These are phyloP conservation scores for Cairina moschata DNA, from an alignment of 2,113 vertebrate species.

Conservation along the genomic window DNA sequence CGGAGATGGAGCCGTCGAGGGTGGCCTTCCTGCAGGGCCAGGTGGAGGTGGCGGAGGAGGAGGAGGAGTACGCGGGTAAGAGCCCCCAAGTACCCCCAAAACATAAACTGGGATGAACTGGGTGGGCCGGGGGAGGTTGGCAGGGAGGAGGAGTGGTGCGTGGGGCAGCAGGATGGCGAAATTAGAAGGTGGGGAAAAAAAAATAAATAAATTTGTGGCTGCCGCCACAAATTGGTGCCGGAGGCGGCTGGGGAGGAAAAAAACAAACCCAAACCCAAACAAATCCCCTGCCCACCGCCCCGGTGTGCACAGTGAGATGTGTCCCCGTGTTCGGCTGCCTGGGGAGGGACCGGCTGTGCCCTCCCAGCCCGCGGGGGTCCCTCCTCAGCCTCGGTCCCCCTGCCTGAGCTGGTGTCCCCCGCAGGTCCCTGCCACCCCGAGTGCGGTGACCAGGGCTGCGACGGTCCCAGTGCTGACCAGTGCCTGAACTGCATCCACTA, in stretches of 20 bases:
- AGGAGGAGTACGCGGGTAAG: slow-evolving; percentile 89
- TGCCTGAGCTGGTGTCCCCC: background rate
- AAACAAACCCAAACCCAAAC: background rate
- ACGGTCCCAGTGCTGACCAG: slow-evolving; percentile 85
- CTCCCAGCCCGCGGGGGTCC: background rate
- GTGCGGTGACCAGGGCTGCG: slow-evolving; percentile 89
- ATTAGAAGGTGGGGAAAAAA: slow-evolving; percentile 48
- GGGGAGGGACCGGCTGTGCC: background rate
- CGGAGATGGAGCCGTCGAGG: slow-evolving; percentile 61
- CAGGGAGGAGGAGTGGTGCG: slow-evolving; percentile 37
- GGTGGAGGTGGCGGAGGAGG: slow-evolving; percentile 78
- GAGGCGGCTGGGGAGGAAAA: slow-evolving; percentile 25
- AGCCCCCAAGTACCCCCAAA: background rate
- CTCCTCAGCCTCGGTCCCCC: background rate
- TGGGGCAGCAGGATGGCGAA: background rate
- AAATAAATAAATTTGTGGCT: no score
- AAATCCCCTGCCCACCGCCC: slow-evolving; percentile 32
- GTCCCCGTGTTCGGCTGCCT: accelerated
- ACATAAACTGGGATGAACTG: background rate
- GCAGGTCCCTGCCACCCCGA: slow-evolving; percentile 86
- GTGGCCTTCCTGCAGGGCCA: slow-evolving; percentile 65
- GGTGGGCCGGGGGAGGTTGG: background rate
- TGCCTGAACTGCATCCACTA: slow-evolving; percentile 93
- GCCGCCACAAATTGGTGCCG: slow-evolving; percentile 45
- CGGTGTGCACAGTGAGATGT: accelerated